Conservation (phyloP, 2,797 vertebrate species). For the Xiphophorus birchmanni region DNA sequence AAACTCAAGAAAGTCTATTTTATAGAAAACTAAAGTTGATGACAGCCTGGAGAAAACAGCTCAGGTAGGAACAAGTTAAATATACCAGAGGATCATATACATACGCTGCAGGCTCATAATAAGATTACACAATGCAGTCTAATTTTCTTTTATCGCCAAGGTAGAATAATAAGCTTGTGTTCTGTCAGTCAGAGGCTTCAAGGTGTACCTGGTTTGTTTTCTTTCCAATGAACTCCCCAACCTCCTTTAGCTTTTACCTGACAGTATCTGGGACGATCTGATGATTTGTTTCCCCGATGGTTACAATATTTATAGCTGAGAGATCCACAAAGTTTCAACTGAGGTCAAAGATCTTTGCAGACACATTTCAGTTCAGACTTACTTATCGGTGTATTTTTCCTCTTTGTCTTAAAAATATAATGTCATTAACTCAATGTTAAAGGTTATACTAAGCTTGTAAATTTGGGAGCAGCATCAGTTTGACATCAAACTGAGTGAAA, state of each 20-base stretch:
- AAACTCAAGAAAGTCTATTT: conserved; percentile 11
- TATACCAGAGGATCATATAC: conserved; percentile 4
- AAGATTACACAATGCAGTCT: background rate
- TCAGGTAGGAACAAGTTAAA: background rate
- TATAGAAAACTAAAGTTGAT: background rate
- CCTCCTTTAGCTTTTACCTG: background rate
- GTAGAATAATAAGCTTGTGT: conserved; percentile 7
- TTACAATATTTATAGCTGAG: background rate
- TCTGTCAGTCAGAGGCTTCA: background rate
- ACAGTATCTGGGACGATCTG: conserved; percentile 9
- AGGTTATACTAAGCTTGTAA: background rate
- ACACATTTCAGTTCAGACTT: background rate
- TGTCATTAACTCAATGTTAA: background rate
- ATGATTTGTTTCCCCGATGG: conserved; percentile 8
- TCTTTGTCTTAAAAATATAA: background rate
- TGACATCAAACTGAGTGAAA: background rate
- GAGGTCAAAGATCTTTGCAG: background rate
- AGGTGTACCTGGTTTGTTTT: conserved; percentile 9
- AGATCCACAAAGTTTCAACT: background rate
- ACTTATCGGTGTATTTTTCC: background rate
- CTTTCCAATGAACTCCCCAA: conserved; percentile 1
- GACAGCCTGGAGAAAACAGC: background rate
- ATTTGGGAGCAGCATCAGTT: background rate
- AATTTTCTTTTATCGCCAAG: conserved; percentile 10
- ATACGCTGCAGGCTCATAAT: conserved; percentile 3